Base-by-base conservation (phyloP, 2,888 invertebrate species). In the Dicyrtoma fusca region DNA sequence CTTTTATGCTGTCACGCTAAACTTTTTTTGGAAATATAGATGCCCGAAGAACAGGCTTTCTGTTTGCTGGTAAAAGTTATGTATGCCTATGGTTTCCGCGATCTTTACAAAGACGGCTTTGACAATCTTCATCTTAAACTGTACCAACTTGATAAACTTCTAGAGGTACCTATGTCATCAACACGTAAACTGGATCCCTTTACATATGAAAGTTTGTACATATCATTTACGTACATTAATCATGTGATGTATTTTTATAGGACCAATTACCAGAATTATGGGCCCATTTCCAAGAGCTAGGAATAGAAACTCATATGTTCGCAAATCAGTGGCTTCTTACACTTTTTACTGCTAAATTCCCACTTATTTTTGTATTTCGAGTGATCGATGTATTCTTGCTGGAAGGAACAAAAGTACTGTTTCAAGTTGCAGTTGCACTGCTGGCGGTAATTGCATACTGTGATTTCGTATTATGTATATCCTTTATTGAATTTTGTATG, bases 261-360 rank as follows among this genome's bases (percentile, higher is more conserved):
- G 93, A 95, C 84, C 93, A 94, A 84, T 84, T 94, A 77, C 89
- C 89, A 0, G 91, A 92, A 75, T 84, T 95, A 71, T 90, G 91
- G 82, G 89, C 89, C 73, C 94, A 95, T 83, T 94, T 94, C 84
- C 88, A 87, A 80, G 90, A 90, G 85, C 88, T 90, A 87, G 90
- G 91, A 64, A 91, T 99, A 63, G 98, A 99, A 85, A 92, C 95
- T 34, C 98, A 99, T 86, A 75, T 75, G 74, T 99, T 95, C 84
- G 98, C 98, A 23, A 96, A 95, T 5, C 99, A 99, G 85, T 99
- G 99, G 99, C 98, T 99, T 87, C 89, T 99, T 69, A 99, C 99
- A 0, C 87, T 99, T n/a, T 99, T 96, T 86, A 99, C 99, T 1
- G 98, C 99, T 44, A 91, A 98, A 82, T 99, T 99, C 85, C 99